These are phyloP conservation scores for Chrysemys picta DNA, from an alignment of 2,113 vertebrate genomes.

Conservation along the genomic window DNA sequence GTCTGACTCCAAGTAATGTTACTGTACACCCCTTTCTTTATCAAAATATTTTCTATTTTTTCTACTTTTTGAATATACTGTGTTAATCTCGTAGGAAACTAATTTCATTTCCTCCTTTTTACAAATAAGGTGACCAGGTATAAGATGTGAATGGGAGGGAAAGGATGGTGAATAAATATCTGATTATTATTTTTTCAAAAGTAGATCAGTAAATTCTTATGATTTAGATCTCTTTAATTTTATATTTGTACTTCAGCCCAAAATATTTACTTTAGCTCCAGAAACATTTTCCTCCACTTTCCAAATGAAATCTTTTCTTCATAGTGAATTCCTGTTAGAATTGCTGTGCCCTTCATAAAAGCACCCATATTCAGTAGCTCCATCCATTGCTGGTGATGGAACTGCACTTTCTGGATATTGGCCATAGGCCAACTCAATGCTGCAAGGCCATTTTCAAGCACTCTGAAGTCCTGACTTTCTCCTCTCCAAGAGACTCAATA, in stretches of 20 bases:
- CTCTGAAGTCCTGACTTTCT: slow-evolving; percentile 20
- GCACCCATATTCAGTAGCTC: not conserved
- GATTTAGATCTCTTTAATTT: not conserved
- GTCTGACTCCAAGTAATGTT: not conserved
- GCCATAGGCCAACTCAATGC: not conserved
- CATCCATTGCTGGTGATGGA: not conserved
- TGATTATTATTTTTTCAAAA: not conserved
- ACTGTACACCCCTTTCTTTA: not conserved
- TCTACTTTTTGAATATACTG: not conserved
- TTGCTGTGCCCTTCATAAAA: not conserved
- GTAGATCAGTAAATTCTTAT: not conserved
- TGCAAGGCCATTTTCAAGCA: slow-evolving; percentile 30
- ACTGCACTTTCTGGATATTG: not conserved
- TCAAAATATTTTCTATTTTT: not conserved
- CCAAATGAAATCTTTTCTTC: not conserved
- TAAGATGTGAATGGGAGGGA: not conserved
- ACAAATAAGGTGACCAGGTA: not conserved
- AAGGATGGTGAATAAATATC: not conserved
- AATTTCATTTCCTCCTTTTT: not conserved
- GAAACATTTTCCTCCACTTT: not conserved
- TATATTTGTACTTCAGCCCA: not conserved
- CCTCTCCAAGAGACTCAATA: slow-evolving; percentile 70
- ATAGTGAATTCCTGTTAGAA: not conserved
- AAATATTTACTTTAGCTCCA: not conserved
- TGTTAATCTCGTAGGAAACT: slow-evolving; percentile 21